phyloP scores from a whole-genome alignment of 1,140 invertebrate genomes.

The Agraylea sexmaculata region DNA sequence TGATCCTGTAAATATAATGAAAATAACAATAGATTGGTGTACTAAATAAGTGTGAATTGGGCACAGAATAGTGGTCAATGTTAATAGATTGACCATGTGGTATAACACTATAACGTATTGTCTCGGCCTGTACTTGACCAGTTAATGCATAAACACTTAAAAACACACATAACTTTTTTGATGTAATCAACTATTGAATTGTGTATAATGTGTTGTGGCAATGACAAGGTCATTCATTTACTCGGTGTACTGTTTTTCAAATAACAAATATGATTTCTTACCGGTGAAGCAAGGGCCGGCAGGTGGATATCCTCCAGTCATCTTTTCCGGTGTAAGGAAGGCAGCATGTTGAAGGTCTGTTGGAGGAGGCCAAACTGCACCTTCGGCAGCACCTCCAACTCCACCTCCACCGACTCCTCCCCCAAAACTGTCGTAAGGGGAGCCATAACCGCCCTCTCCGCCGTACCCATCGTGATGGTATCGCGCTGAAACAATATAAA shows the following conservation, averaged over 20 bases:
- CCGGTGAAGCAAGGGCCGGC: conserved; percentile 67
- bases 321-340: conserved; percentile 36
- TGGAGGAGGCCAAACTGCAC: conserved; percentile 31
- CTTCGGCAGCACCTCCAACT: conserved; percentile 45
- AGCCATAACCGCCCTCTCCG: conserved; percentile 43
- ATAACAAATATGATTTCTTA: too few relatives aligned
- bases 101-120: too few relatives aligned
- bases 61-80: too few relatives aligned
- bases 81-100: too few relatives aligned
- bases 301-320: conserved; percentile 45
- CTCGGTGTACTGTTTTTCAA: too few relatives aligned
- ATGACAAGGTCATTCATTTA: too few relatives aligned
- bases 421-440: conserved; percentile 49
- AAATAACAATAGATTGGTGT: conserved; percentile 7
- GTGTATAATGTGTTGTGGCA: too few relatives aligned
- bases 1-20: conserved; percentile 48
- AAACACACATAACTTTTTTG: too few relatives aligned
- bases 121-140: too few relatives aligned
- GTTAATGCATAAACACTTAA: too few relatives aligned
- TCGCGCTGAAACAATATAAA: conserved; percentile 31
- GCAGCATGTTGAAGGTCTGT: conserved; percentile 44
- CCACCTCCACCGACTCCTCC: conserved; percentile 70
- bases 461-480: conserved; percentile 54
- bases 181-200: too few relatives aligned
- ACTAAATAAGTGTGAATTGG: too few relatives aligned